Percentiles rank a stretch among this genome's conserved stretches.
phyloP scores from a whole-genome alignment of 1,140 invertebrate species.

The Chionoecetes opilio region DNA sequence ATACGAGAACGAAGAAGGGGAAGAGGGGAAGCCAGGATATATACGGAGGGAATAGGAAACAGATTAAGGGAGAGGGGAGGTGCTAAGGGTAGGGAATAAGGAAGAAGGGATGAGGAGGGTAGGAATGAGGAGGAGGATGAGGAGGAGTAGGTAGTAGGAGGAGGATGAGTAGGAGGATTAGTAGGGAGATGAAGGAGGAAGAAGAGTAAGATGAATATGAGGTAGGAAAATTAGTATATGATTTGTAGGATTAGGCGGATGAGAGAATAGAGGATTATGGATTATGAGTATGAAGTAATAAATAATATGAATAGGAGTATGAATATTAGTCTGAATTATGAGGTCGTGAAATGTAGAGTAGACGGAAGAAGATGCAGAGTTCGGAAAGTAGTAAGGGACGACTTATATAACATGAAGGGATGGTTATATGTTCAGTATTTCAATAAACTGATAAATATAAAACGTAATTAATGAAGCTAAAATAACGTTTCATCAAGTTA shows the following conservation, averaged over 20 bases:
- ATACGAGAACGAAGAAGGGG: too few relatives aligned
- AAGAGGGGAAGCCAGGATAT: too few relatives aligned
- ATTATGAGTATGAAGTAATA: too few relatives aligned
- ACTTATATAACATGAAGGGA: too few relatives aligned
- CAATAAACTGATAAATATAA: conserved; percentile 14
- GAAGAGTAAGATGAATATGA: too few relatives aligned
- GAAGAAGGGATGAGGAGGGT: background rate
- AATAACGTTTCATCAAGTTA: too few relatives aligned
- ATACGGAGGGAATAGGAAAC: too few relatives aligned
- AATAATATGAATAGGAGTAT: background rate
- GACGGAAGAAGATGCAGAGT: background rate
- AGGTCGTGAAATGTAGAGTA: too few relatives aligned
- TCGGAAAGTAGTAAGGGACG: background rate
- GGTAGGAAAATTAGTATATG: background rate
- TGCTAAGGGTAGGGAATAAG: too few relatives aligned
- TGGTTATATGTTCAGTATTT: background rate
- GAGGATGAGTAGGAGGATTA: background rate
- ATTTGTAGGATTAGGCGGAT: background rate
- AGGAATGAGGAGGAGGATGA: background rate
- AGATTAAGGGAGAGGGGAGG: conserved; percentile 10
- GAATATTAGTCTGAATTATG: too few relatives aligned
- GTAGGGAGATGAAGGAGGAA: background rate
- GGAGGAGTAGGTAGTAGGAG: background rate
- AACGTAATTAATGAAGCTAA: background rate
- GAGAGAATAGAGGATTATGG: too few relatives aligned